Base-by-base conservation (phyloP, 2,113 vertebrate species). In the Calonectris borealis region DNA sequence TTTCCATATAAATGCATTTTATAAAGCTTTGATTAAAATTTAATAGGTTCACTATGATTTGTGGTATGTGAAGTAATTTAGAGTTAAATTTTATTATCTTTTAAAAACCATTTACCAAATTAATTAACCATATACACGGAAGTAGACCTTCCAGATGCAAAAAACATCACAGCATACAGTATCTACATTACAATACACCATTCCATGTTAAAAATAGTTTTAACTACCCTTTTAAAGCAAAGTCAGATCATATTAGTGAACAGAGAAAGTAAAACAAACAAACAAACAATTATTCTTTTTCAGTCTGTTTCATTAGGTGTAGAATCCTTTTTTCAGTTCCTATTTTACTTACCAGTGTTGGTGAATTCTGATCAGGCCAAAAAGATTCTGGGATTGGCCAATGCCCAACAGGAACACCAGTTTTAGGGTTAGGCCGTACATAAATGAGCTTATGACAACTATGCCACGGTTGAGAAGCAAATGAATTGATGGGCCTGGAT, bases 381-480 rank as follows among this genome's bases (percentile, higher is more conserved):
- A 98, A 99, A 66, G 98, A 98, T 71, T 99, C 98, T 75, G 98
- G 98, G 95, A 99, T 98, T 89, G 98, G 98, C 98, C 98, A 99
- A 4, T 99, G 98, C 79, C 98, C 98, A 96, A 98, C 98, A 97
- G 98, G 98, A 98, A 99, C 98, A 24, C 98, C 98, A 36, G 98
- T 98, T 97, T 98, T 99, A 76, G 98, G 98, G 94, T 99, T 98
- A 83, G 98, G 98, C 38, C 98, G 96, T 38, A 99, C 98, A 75
- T 98, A 99, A 97, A 99, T 98, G 91, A 99, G 98, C 78, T 98
- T 98, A 97, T 98, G 98, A 97, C 98, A 98, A 60, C 98, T 98
- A 94, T 99, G 98, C 98, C 98, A 99, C 13, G 98, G 97, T 62
- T 98, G 98, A 95, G 96, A 95, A 96, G 95, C 96, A 96, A 98